Evolutionary conservation across 2,797 vertebrate species (phyloP).

Genomic region (Arrhamphus sclerolepis): DNA sequence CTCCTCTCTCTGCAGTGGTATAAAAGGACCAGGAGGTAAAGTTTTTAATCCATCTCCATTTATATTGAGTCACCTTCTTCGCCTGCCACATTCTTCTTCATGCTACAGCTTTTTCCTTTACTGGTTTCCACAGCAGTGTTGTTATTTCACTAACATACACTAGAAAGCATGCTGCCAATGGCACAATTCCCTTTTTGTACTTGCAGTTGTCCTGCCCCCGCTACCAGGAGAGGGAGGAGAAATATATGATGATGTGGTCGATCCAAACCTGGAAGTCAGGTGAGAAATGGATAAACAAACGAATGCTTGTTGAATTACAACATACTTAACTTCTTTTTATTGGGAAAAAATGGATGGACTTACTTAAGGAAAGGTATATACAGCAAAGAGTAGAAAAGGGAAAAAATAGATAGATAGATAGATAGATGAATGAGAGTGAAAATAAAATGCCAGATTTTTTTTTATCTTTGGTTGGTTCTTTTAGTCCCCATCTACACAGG

Average conservation of each 20-base stretch:
- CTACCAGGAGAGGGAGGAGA: conserved; percentile 81
- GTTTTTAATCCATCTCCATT: neutral
- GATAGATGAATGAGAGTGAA: too few relatives aligned
- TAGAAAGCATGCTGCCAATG: too few relatives aligned
- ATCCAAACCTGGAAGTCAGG: conserved; percentile 78
- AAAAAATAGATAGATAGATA: too few relatives aligned
- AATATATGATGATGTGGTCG: conserved; percentile 88
- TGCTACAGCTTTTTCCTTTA: too few relatives aligned
- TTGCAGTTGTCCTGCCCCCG: conserved; percentile 80
- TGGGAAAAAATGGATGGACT: too few relatives aligned
- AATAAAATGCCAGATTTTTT: too few relatives aligned
- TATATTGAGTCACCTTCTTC: neutral
- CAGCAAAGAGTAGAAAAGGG: too few relatives aligned
- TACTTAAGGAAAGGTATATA: too few relatives aligned
- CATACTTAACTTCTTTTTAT: neutral
- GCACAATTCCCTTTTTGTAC: neutral
- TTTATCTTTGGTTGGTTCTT: conserved; percentile 47
- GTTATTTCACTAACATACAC: too few relatives aligned
- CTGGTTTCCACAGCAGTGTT: too few relatives aligned
- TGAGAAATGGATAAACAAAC: conserved; percentile 55
- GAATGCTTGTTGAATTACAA: neutral
- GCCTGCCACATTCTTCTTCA: too few relatives aligned
- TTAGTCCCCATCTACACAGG: conserved; percentile 78
- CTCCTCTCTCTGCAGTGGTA: conserved; percentile 71
- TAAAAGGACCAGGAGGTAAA: conserved; percentile 80